A percentile compares a stretch with the other conserved stretches of the same genome.
Evolutionary conservation across 2,888 invertebrate species (phyloP).

Genomic region (Athalia circularis): DNA sequence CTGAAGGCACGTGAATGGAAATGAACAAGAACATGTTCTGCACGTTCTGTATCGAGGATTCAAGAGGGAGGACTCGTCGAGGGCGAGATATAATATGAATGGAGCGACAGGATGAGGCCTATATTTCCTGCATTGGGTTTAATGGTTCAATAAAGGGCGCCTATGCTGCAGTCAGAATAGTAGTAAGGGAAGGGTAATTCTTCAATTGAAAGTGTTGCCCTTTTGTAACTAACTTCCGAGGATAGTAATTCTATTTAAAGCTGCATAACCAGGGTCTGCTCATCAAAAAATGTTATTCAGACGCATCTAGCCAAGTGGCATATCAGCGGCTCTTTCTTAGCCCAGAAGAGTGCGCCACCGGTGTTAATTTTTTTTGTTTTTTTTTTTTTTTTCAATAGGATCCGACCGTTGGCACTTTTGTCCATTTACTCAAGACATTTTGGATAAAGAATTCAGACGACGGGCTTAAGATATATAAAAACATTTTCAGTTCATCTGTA

Average conservation of each 20-base stretch:
- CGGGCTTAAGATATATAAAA: background rate
- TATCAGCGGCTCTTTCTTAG: background rate
- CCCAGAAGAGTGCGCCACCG: too few relatives aligned
- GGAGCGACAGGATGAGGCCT: constrained; percentile 23
- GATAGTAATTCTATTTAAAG: constrained; percentile 1
- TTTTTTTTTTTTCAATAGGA: too few relatives aligned
- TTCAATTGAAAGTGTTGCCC: constrained; percentile 13
- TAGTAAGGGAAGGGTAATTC: background rate
- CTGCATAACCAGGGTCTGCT: background rate
- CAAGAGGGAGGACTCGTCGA: background rate
- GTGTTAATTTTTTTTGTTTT: too few relatives aligned
- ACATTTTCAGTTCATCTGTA: too few relatives aligned
- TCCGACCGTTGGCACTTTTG: too few relatives aligned
- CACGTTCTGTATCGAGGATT: background rate
- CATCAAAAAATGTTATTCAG: background rate
- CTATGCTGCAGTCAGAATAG: background rate
- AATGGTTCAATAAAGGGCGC: constrained; percentile 28
- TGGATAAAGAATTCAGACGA: background rate
- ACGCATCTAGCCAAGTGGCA: background rate
- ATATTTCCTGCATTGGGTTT: constrained; percentile 28
- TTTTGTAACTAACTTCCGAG: constrained; percentile 9
- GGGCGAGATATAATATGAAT: background rate
- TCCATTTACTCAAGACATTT: too few relatives aligned
- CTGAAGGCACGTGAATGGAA: constrained; percentile 2
- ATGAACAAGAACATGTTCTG: background rate